Evolutionary conservation across 2,113 vertebrate genomes (phyloP), one percentile per base, ranked within the genome.

Genomic region (Perca fluviatilis): DNA sequence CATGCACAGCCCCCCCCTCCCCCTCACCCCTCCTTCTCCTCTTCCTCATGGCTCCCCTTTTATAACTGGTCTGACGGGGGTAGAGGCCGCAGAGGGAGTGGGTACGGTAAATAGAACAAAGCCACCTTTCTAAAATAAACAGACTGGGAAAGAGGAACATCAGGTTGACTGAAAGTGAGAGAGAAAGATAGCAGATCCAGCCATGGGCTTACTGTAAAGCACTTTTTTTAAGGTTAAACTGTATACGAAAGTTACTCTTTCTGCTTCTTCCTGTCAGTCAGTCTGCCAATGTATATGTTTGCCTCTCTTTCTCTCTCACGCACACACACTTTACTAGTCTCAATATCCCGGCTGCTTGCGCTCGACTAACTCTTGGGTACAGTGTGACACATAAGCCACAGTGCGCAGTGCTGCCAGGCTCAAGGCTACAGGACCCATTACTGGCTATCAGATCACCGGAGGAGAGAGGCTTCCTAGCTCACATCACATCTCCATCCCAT

Each of bases 71-170:
- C 82, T 71, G 91, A 91, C 86, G 53, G 86, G 88, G 87, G 86
- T 82, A 88, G 92, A 92, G 89, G 89, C 85, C 27, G 72, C 53
- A 6, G 64, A 84, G 91, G 88, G 92, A 91, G 87, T 77, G 86
- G 77, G 80, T 83, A 90, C 76, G 66, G 89, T 89, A 83, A 91
- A 88, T 60, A 91, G 87, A 93, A 91, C 90, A 93, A 92, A 93
- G 91, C 89, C 88, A 92, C 89, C 90, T 89, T 90, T 90, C 93
- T 93, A 91, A 94, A 94, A 91, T 88, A 92, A 92, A 94, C 92
- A 92, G 72, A 79, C 53, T 6, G 27, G 78, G 73, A 72, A 86
- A 85, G 83, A 88, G 89, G 91, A 90, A 88, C 83, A 85, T 83
- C 74, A 84, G 75, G 83, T 87, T 88, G 86, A 88, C 66, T 89